Percentiles rank a stretch among this genome's conserved stretches.
phyloP scores from a whole-genome alignment of 1,140 invertebrate species.

The Anadara kagoshimensis region DNA sequence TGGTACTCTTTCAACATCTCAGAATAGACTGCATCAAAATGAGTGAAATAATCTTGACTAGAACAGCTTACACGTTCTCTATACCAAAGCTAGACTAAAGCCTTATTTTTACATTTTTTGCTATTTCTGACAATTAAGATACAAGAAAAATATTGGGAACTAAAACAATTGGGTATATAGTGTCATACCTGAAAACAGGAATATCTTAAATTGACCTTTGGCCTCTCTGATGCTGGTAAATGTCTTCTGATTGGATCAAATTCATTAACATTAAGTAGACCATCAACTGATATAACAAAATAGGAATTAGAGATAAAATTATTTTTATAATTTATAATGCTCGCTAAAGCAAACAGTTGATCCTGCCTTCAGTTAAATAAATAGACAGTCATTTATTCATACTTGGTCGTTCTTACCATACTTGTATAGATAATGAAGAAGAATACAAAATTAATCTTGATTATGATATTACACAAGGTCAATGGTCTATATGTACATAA shows the following conservation, averaged over 20 bases:
- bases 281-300: conserved; percentile 75
- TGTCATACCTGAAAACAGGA: conserved; percentile 93
- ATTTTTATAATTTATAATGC: no score
- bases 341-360: no score
- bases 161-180: neutral
- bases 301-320: neutral
- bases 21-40: neutral
- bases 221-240: conserved; percentile 95
- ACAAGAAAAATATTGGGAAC: neutral
- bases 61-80: no score
- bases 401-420: no score
- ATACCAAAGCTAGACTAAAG: neutral
- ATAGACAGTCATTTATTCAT: neutral
- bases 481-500: no score
- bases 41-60: no score
- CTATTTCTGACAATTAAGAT: neutral
- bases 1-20: no score
- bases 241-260: conserved; percentile 96
- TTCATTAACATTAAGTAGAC: conserved; percentile 94
- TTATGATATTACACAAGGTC: no score
- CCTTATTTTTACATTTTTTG: neutral
- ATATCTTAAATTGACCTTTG: conserved; percentile 91
- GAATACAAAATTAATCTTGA: no score
- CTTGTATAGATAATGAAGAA: no score
- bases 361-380: no score